Percentiles rank a stretch among this genome's conserved stretches.
These are phyloP conservation scores for Acanthiza pusilla DNA, from an alignment of 2,797 vertebrate species.

Conservation along the genomic window DNA sequence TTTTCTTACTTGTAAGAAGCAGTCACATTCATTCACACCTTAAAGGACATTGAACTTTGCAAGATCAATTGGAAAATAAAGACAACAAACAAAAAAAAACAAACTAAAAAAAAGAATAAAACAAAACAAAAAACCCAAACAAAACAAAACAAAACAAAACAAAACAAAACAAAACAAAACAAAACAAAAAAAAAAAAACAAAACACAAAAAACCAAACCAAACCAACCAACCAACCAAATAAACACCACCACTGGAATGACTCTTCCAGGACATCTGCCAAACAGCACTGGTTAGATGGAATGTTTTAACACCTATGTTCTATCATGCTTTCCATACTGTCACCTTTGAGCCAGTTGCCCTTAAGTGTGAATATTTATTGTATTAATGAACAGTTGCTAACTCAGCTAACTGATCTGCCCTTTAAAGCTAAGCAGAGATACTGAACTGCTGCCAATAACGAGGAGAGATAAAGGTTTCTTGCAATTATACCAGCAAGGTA, in stretches of 20 bases:
- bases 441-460: neutral
- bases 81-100: neutral
- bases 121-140: too few relatives aligned
- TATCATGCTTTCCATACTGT: neutral
- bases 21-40: neutral
- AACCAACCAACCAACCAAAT: neutral
- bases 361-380: neutral
- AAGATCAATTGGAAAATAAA: neutral
- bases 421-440: neutral
- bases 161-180: neutral
- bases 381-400: neutral
- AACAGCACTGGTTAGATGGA: neutral
- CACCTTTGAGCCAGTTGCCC: neutral
- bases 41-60: neutral
- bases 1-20: neutral
- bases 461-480: neutral
- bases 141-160: too few relatives aligned
- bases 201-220: too few relatives aligned
- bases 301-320: neutral
- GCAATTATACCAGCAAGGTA: neutral
- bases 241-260: neutral
- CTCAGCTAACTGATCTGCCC: conserved; percentile 9
- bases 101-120: neutral
- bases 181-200: too few relatives aligned
- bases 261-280: neutral